phyloP scores from a whole-genome alignment of 1,140 invertebrate genomes.

The Plodia interpunctella region DNA sequence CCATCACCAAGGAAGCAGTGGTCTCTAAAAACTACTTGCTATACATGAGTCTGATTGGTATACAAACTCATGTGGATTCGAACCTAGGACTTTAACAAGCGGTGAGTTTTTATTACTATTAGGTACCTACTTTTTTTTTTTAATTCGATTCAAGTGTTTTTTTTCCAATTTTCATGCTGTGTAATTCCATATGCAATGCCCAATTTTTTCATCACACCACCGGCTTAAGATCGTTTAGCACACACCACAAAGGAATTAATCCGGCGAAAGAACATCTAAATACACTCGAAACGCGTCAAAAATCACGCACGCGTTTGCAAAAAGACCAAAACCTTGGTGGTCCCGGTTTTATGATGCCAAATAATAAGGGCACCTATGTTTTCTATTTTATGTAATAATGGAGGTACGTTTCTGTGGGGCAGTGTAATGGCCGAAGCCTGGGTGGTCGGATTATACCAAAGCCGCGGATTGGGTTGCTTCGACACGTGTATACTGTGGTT shows the following conservation, averaged over 20 bases:
- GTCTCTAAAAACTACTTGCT: too few relatives aligned
- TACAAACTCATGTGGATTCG: too few relatives aligned
- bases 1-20: too few relatives aligned
- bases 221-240: neutral
- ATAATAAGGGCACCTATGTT: slow-evolving; percentile 61
- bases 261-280: slow-evolving; percentile 15
- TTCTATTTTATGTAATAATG: slow-evolving; percentile 63
- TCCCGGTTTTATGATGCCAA: slow-evolving; percentile 49
- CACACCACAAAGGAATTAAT: neutral
- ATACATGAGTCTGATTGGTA: too few relatives aligned
- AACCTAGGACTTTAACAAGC: too few relatives aligned
- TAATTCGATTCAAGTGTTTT: too few relatives aligned
- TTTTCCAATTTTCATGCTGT: too few relatives aligned
- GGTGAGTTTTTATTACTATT: too few relatives aligned
- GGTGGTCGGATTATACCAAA: slow-evolving; percentile 67
- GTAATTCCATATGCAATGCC: neutral
- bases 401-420: slow-evolving; percentile 29
- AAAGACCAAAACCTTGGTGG: slow-evolving; percentile 49
- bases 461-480: slow-evolving; percentile 55
- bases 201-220: neutral
- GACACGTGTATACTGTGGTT: slow-evolving; percentile 55
- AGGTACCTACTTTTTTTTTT: too few relatives aligned
- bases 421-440: slow-evolving; percentile 30
- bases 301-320: slow-evolving; percentile 55
- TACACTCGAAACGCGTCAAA: slow-evolving; percentile 38